Percentiles rank a stretch among this genome's conserved stretches.
phyloP scores from a whole-genome alignment of 2,888 invertebrate species.

The Epirrita christyi region DNA sequence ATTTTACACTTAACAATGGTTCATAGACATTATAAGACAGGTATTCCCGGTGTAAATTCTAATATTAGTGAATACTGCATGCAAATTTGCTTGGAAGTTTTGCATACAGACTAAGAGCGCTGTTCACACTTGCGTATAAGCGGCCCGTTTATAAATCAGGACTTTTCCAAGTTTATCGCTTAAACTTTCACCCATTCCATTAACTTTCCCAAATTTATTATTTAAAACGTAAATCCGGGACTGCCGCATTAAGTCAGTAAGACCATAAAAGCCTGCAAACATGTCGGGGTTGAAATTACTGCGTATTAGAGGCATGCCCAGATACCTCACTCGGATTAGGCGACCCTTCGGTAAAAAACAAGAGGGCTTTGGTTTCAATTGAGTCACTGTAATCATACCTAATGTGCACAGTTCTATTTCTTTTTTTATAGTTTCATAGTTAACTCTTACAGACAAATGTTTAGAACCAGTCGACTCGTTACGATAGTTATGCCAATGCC shows the following conservation, averaged over 20 bases:
- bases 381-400: slow-evolving; percentile 34
- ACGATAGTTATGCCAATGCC: no score
- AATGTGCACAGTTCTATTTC: background rate
- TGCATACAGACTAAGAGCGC: background rate
- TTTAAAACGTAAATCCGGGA: slow-evolving; percentile 43
- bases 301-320: slow-evolving; percentile 74
- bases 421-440: no score
- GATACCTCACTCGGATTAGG: slow-evolving; percentile 61
- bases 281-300: slow-evolving; percentile 77
- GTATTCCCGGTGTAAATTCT: no score
- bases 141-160: slow-evolving; percentile 1
- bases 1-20: no score
- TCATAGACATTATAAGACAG: no score
- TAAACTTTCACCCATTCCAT: slow-evolving; percentile 9
- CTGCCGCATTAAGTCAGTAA: slow-evolving; percentile 61
- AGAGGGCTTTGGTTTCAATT: slow-evolving; percentile 66
- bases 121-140: background rate
- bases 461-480: no score
- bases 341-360: slow-evolving; percentile 80
- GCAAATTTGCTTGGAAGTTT: background rate
- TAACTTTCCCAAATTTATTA: slow-evolving; percentile 41
- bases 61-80: no score
- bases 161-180: background rate
- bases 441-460: no score
- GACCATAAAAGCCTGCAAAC: slow-evolving; percentile 55